Percentiles rank a stretch among this genome's conserved stretches.
These are phyloP conservation scores for Pituophis catenifer DNA, from an alignment of 2,113 vertebrate species.

Conservation along the genomic window DNA sequence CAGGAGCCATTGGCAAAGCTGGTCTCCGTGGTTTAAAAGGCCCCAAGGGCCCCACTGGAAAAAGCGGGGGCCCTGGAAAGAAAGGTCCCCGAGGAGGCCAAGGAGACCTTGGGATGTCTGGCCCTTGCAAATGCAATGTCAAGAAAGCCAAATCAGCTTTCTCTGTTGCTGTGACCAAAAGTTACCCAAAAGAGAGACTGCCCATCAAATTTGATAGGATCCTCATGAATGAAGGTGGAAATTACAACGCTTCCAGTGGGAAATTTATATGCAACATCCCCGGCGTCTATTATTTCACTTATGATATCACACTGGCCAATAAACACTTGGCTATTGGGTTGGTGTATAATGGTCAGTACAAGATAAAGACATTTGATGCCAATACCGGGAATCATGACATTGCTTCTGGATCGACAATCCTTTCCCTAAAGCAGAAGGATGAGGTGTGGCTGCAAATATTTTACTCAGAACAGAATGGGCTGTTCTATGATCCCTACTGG, in stretches of 20 bases:
- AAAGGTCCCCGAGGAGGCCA: constrained; percentile 82
- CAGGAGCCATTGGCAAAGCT: constrained; percentile 84
- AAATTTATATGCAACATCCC: constrained; percentile 90
- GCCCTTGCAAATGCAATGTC: constrained; percentile 81
- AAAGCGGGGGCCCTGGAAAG: constrained; percentile 70
- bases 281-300: constrained; percentile 93
- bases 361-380: constrained; percentile 93
- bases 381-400: constrained; percentile 95
- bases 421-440: constrained; percentile 80
- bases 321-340: constrained; percentile 95
- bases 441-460: constrained; percentile 98
- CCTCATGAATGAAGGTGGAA: constrained; percentile 90
- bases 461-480: constrained; percentile 93
- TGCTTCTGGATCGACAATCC: constrained; percentile 91
- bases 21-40: constrained; percentile 87
- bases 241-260: constrained; percentile 88
- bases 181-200: constrained; percentile 88
- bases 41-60: constrained; percentile 74
- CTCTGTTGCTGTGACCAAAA: constrained; percentile 90
- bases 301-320: constrained; percentile 93
- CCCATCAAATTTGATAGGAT: constrained; percentile 94
- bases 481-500: constrained; percentile 97
- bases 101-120: constrained; percentile 77
- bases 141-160: constrained; percentile 84
- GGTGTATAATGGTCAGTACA: constrained; percentile 94